Conservation (phyloP, 2,797 vertebrate genomes). For the Megaceryle alcyon region DNA sequence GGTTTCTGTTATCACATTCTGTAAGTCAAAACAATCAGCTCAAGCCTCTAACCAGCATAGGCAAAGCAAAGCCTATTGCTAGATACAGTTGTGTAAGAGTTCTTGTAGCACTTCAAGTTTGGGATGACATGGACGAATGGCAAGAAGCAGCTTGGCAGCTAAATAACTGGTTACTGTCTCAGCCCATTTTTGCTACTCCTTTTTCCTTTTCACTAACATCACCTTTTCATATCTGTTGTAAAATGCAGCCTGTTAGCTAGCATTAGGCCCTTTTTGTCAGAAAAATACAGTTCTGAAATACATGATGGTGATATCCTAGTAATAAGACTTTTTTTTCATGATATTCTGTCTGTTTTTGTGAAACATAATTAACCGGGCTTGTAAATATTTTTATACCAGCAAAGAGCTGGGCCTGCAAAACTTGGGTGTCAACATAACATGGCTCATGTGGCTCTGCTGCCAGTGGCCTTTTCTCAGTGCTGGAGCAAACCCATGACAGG, state of each 20-base stretch:
- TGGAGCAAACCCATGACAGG: background rate
- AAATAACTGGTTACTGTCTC: background rate
- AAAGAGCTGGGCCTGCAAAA: background rate
- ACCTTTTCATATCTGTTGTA: background rate
- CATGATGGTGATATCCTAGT: accelerated
- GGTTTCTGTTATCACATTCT: background rate
- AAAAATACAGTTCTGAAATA: background rate
- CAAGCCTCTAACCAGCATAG: background rate
- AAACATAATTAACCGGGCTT: background rate
- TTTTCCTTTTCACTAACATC: background rate
- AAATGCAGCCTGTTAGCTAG: background rate
- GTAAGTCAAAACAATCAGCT: background rate
- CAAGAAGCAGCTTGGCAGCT: background rate
- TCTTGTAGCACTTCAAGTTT: background rate
- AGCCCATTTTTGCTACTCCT: background rate
- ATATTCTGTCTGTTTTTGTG: background rate
- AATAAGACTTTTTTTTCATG: accelerated
- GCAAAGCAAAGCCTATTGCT: background rate
- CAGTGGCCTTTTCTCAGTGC: background rate
- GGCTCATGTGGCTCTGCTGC: background rate
- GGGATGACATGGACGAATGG: background rate
- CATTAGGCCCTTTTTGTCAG: background rate
- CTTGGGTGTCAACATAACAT: too few species aligned
- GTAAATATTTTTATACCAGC: background rate
- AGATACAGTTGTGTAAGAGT: background rate